phyloP scores from a whole-genome alignment of 2,888 invertebrate species.

The Lordiphosa fenestrarum region DNA sequence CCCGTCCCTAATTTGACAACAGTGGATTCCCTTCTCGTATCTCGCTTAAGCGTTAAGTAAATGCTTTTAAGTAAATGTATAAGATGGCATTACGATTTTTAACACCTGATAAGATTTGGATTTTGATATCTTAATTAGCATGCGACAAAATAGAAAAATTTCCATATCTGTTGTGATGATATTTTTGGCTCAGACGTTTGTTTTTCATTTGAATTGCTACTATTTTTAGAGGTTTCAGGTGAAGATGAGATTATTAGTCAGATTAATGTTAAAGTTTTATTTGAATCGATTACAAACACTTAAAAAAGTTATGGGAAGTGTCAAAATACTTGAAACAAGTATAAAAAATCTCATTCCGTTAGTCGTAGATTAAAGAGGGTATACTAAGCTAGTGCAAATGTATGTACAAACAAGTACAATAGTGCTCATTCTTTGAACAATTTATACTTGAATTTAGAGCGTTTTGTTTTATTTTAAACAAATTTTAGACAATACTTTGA shows the following conservation, averaged over 20 bases:
- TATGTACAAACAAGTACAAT: too few relatives aligned
- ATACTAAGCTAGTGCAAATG: too few relatives aligned
- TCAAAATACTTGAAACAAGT: too few relatives aligned
- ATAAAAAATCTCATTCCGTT: too few relatives aligned
- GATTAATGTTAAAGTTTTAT: too few relatives aligned
- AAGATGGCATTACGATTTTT: conserved; percentile 46
- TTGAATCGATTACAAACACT: too few relatives aligned
- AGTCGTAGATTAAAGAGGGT: too few relatives aligned
- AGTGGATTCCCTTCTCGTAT: conserved; percentile 19
- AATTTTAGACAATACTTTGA: too few relatives aligned
- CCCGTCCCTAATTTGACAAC: conserved; percentile 11
- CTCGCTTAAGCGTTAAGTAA: conserved; percentile 32
- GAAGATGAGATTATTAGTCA: conserved; percentile 11
- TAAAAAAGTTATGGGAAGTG: too few relatives aligned
- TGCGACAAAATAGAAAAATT: conserved; percentile 32
- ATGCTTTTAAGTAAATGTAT: conserved; percentile 21
- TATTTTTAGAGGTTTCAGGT: conserved; percentile 17
- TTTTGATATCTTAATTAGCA: conserved; percentile 62
- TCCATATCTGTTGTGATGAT: conserved; percentile 35
- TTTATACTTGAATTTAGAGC: too few relatives aligned
- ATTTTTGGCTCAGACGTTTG: conserved; percentile 17
- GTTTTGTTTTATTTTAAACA: too few relatives aligned
- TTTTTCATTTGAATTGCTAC: conserved; percentile 12
- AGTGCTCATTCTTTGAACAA: too few relatives aligned
- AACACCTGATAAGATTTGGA: conserved; percentile 69